These are phyloP conservation scores for Tauraco erythrolophus DNA, from an alignment of 2,113 vertebrate species.

Conservation along the genomic window DNA sequence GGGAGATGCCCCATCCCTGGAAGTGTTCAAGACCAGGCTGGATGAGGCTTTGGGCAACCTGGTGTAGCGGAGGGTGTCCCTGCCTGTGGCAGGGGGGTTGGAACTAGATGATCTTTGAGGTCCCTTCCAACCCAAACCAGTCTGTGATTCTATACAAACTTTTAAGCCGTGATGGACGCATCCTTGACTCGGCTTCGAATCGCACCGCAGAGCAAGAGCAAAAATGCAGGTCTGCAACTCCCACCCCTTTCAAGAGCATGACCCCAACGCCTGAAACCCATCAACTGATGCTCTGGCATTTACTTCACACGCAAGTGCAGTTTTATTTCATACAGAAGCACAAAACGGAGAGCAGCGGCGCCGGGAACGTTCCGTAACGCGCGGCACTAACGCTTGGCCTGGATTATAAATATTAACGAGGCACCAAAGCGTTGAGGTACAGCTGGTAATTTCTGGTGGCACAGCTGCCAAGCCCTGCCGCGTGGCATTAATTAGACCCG, in stretches of 20 bases:
- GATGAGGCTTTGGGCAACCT: rapidly evolving
- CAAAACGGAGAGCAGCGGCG: not conserved
- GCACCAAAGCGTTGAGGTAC: slow-evolving; percentile 15
- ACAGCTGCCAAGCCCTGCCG: slow-evolving; percentile 61
- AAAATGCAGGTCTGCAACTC: not conserved
- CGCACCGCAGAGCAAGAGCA: not conserved
- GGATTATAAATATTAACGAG: slow-evolving; percentile 3
- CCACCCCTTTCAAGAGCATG: rapidly evolving
- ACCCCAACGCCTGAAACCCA: not conserved
- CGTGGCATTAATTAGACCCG: slow-evolving; percentile 50
- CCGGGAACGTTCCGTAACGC: not conserved
- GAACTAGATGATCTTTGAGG: rapidly evolving
- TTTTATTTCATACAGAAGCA: rapidly evolving
- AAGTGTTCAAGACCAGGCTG: not conserved
- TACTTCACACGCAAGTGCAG: rapidly evolving
- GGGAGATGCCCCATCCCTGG: not conserved
- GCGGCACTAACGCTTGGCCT: not conserved
- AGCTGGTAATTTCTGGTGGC: slow-evolving; percentile 58
- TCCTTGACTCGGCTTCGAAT: not conserved
- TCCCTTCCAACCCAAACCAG: too few relatives aligned
- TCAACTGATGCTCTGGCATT: not conserved
- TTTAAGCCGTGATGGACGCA: not conserved
- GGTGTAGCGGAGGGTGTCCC: too few relatives aligned
- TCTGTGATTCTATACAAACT: not conserved
- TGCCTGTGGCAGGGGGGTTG: not conserved